phyloP scores from a whole-genome alignment of 2,797 vertebrate genomes.

The Hemitrygon akajei region DNA sequence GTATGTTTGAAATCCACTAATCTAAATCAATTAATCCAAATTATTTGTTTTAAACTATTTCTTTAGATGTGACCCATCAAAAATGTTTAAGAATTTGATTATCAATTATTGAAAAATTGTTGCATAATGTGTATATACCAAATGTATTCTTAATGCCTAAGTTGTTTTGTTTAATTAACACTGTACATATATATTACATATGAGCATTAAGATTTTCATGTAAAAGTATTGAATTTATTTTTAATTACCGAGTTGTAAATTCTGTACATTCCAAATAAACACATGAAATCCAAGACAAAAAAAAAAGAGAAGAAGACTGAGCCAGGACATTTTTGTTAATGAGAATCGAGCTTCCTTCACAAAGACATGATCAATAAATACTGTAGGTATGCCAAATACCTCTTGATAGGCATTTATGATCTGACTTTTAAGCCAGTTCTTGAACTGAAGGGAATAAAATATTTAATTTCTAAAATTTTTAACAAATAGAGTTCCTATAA shows the following conservation, averaged over 20 bases:
- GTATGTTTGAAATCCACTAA: background rate
- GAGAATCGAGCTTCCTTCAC: background rate
- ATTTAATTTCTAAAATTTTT: background rate
- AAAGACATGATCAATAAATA: background rate
- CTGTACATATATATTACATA: conserved; percentile 24
- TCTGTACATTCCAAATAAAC: conserved; percentile 38
- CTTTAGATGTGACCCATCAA: background rate
- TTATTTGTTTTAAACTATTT: conserved; percentile 1
- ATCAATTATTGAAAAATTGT: background rate
- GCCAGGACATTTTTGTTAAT: background rate
- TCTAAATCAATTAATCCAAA: background rate
- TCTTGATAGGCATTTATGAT: background rate
- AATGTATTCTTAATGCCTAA: conserved; percentile 6
- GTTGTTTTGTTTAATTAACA: conserved; percentile 1
- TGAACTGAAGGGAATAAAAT: too few relatives aligned
- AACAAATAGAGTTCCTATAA: background rate
- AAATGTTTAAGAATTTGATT: too few relatives aligned
- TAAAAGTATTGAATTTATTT: conserved; percentile 32
- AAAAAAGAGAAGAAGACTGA: too few relatives aligned
- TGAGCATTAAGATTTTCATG: conserved; percentile 18
- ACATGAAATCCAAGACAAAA: background rate
- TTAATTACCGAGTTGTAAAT: conserved; percentile 36
- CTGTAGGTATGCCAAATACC: background rate
- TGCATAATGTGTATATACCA: background rate
- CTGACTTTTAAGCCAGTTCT: background rate